Percentiles rank a stretch among this genome's conserved stretches.
Conservation (phyloP, 2,888 invertebrate genomes). For the Scaptomyza flava region DNA sequence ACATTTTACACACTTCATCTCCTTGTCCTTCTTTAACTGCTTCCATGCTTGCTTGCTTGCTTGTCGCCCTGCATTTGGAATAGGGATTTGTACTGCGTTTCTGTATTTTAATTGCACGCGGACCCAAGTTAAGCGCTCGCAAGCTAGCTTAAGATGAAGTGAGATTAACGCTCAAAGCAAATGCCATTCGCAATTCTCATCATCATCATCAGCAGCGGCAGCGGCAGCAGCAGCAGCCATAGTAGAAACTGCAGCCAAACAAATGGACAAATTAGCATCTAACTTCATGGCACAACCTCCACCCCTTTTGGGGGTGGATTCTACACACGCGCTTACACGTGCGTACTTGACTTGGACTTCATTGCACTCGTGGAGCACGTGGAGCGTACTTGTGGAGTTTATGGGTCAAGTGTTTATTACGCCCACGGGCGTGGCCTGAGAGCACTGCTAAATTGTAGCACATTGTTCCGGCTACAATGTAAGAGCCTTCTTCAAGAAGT, state of each 20-base stretch:
- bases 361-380: constrained; percentile 69
- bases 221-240: background rate
- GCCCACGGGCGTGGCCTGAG: constrained; percentile 70
- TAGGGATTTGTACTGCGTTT: constrained; percentile 42
- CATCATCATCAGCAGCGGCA: constrained; percentile 13
- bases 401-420: constrained; percentile 80
- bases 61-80: constrained; percentile 3
- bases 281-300: constrained; percentile 22
- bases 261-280: constrained; percentile 77
- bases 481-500: constrained; percentile 46
- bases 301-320: constrained; percentile 2
- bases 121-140: constrained; percentile 35
- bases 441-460: constrained; percentile 69
- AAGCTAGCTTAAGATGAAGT: constrained; percentile 40
- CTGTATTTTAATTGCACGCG: constrained; percentile 52
- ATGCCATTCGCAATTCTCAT: constrained; percentile 39
- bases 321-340: constrained; percentile 54
- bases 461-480: constrained; percentile 60
- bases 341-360: constrained; percentile 77
- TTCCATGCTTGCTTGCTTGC: background rate
- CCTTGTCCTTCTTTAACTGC: too few relatives aligned
- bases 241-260: constrained; percentile 44
- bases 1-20: constrained; percentile 63
- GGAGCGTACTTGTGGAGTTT: constrained; percentile 72
- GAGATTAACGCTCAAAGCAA: constrained; percentile 60